These are phyloP conservation scores for Neofelis nebulosa DNA, from an alignment of 2,113 vertebrate genomes.

Conservation along the genomic window DNA sequence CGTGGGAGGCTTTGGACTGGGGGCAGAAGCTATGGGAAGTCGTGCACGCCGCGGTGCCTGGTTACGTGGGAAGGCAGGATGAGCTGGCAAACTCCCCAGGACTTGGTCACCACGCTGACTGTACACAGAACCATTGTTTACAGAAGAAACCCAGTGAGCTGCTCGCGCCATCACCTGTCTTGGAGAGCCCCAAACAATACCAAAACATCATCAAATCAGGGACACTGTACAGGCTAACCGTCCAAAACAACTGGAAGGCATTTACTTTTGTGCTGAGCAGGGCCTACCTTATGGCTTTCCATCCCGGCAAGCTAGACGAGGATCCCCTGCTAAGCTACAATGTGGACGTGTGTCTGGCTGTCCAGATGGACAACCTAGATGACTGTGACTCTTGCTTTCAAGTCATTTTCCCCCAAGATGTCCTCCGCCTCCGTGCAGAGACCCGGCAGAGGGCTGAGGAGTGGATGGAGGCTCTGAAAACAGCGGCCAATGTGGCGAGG, in stretches of 20 bases:
- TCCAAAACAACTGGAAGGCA: slow-evolving; percentile 95
- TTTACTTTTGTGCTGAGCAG: slow-evolving; percentile 94
- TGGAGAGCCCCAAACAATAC: slow-evolving; percentile 82
- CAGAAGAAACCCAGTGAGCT: slow-evolving; percentile 85
- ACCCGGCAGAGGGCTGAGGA: slow-evolving; percentile 90
- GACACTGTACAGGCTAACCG: slow-evolving; percentile 90
- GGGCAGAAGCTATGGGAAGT: slow-evolving; percentile 93
- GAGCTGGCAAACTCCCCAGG: slow-evolving; percentile 79
- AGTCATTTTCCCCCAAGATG: slow-evolving; percentile 91
- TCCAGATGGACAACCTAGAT: slow-evolving; percentile 88
- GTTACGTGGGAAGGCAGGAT: slow-evolving; percentile 77
- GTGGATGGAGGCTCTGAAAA: slow-evolving; percentile 92
- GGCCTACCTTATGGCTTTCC: slow-evolving; percentile 92
- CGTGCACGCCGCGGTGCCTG: slow-evolving; percentile 84
- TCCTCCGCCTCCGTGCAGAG: slow-evolving; percentile 92
- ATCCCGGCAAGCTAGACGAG: slow-evolving; percentile 89
- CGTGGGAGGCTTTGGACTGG: slow-evolving; percentile 96
- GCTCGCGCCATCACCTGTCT: slow-evolving; percentile 83
- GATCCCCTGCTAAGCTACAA: slow-evolving; percentile 91
- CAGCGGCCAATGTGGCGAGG: slow-evolving; percentile 85
- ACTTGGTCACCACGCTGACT: slow-evolving; percentile 71
- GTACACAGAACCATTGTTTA: slow-evolving; percentile 72
- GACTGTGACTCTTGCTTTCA: slow-evolving; percentile 92
- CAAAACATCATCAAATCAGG: slow-evolving; percentile 92
- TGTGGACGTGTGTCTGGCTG: slow-evolving; percentile 89